Conservation (phyloP, 2,888 invertebrate genomes). For the Philereme transversata region DNA sequence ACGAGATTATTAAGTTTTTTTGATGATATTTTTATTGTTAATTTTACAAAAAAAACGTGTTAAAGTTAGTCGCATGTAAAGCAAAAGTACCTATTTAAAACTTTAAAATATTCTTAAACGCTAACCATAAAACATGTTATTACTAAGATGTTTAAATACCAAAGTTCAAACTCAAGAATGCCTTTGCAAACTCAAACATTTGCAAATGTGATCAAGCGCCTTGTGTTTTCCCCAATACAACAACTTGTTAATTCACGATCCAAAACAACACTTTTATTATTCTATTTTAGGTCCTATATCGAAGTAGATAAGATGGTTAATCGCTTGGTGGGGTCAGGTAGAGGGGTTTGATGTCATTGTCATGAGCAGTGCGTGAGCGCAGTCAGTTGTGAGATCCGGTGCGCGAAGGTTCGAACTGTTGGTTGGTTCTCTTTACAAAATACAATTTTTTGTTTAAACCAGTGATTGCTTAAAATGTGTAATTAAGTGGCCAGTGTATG, state of each 20-base stretch:
- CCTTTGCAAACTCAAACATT: slow-evolving; percentile 30
- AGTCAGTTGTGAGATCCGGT: slow-evolving; percentile 71
- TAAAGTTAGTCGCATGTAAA: too few species aligned
- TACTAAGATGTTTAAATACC: not conserved
- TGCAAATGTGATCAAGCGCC: slow-evolving; percentile 49
- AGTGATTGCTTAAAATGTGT: slow-evolving; percentile 32
- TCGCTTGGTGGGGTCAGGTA: slow-evolving; percentile 14
- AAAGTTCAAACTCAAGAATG: slow-evolving; percentile 16
- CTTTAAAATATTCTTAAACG: not conserved
- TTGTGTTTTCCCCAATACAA: slow-evolving; percentile 66
- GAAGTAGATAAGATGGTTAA: slow-evolving; percentile 39
- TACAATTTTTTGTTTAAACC: slow-evolving; percentile 18
- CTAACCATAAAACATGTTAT: not conserved
- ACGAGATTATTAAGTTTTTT: too few species aligned
- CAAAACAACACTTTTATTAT: slow-evolving; percentile 39
- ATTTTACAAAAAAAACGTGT: too few species aligned
- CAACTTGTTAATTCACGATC: slow-evolving; percentile 62
- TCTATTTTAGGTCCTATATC: slow-evolving; percentile 39
- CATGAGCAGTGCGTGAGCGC: slow-evolving; percentile 62
- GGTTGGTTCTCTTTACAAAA: slow-evolving; percentile 30
- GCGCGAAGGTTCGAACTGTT: slow-evolving; percentile 48
- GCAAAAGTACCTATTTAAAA: not conserved
- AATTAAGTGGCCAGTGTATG: slow-evolving; percentile 27
- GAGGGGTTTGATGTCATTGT: slow-evolving; percentile 66
- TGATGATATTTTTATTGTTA: too few species aligned